phyloP scores from a whole-genome alignment of 37 sponge, comb jelly and placozoan species.

The Crambe crambe region DNA sequence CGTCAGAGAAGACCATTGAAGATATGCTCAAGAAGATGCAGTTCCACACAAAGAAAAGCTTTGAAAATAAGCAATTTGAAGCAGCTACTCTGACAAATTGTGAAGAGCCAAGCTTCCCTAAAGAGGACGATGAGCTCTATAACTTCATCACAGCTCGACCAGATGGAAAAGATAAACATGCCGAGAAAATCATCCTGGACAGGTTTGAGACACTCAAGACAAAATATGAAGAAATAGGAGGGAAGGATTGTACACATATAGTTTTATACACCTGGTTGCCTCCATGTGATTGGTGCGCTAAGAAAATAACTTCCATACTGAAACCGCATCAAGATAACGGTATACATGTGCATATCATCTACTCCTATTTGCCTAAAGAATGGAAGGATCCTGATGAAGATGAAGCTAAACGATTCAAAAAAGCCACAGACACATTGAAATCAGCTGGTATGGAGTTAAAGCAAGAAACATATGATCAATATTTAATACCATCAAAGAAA shows the following conservation, averaged over 20 bases:
- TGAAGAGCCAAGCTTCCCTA: no score
- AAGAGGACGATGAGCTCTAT: not conserved
- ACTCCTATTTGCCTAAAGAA: no score
- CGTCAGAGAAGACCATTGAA: not conserved
- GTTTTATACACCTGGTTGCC: not conserved
- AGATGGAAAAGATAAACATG: not conserved
- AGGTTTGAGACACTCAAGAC: not conserved
- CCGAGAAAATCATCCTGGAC: not conserved
- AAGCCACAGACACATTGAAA: no score
- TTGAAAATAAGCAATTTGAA: not conserved
- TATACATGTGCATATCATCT: not conserved
- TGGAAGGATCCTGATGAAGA: no score
- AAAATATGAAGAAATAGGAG: not conserved
- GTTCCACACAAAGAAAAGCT: no score
- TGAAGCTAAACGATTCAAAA: no score
- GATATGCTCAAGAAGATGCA: no score
- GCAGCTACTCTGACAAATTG: not conserved
- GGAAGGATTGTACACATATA: not conserved
- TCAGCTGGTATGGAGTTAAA: no score
- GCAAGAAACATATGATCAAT: no score
- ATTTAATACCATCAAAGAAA: no score
- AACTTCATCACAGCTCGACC: not conserved
- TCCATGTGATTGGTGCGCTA: not conserved
- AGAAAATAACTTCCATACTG: not conserved
- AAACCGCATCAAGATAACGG: not conserved